Evolutionary conservation across 1,140 invertebrate genomes (phyloP).

Genomic region (Aphelenchoides fujianensis): DNA sequence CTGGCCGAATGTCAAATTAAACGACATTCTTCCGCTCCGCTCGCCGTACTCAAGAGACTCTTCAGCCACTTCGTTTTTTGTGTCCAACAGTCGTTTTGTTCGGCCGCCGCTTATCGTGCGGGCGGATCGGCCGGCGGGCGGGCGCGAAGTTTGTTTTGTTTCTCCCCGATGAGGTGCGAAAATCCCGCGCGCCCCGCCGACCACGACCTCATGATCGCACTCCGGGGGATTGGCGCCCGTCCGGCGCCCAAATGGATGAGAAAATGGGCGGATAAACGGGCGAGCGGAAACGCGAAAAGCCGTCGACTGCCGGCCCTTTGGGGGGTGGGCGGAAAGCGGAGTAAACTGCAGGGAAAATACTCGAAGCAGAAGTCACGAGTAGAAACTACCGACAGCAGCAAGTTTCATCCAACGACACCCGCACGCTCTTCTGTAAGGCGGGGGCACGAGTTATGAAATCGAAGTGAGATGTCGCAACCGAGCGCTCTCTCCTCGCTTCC

Average conservation of each 20-base stretch:
- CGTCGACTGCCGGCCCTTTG: no score
- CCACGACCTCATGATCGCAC: background rate
- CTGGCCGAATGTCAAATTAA: background rate
- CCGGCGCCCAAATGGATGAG: background rate
- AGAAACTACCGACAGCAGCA: no score
- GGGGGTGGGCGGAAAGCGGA: no score
- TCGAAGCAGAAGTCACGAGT: background rate
- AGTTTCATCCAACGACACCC: no score
- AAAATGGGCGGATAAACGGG: constrained; percentile 2
- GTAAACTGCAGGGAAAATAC: no score
- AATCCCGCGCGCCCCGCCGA: background rate
- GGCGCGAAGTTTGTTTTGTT: background rate
- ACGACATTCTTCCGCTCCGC: background rate
- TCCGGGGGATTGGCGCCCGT: background rate
- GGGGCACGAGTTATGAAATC: no score
- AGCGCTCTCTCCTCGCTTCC: no score
- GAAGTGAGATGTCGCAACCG: no score
- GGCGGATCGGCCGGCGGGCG: background rate
- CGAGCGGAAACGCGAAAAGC: no score
- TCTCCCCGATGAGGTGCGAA: background rate
- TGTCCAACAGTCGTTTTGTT: background rate
- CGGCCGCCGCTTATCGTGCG: constrained; percentile 1
- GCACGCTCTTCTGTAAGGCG: no score
- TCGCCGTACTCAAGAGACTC: background rate
- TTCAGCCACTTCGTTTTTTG: constrained; percentile 2